Conservation (phyloP, 53 echinoderm and acorn worm species). For the Henricia sp. region DNA sequence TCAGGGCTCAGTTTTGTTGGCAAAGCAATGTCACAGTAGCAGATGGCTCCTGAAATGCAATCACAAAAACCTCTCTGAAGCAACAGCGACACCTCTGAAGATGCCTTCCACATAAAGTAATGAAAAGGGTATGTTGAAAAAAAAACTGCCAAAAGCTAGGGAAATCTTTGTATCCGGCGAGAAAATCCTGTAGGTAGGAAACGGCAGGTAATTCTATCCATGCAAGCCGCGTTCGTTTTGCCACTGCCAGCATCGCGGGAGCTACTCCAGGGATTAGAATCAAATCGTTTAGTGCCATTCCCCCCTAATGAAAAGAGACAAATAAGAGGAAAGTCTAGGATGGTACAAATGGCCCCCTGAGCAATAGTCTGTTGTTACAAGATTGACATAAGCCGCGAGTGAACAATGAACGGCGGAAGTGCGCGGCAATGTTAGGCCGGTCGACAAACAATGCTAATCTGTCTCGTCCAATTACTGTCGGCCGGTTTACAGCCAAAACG, state of each 20-base stretch:
- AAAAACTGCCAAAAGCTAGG: constrained; percentile 20
- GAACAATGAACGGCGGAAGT: constrained; percentile 27
- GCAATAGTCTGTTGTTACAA: constrained; percentile 39
- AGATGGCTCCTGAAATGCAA: no score
- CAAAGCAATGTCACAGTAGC: no score
- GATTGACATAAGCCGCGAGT: constrained; percentile 45
- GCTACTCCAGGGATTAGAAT: constrained; percentile 17
- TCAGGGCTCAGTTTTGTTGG: no score
- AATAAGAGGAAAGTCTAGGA: constrained; percentile 1
- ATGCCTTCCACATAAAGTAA: no score
- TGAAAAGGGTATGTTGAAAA: no score
- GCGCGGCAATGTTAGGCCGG: neutral
- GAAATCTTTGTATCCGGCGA: constrained; percentile 26
- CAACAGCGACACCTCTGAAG: no score
- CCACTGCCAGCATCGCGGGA: constrained; percentile 3
- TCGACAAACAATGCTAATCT: constrained; percentile 56
- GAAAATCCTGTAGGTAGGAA: constrained; percentile 1
- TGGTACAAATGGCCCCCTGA: constrained; percentile 21
- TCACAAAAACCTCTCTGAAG: no score
- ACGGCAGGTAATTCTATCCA: constrained; percentile 18
- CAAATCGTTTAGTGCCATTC: constrained; percentile 52
- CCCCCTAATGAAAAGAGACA: constrained; percentile 28
- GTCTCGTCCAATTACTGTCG: constrained; percentile 43
- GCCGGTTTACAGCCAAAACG: neutral
- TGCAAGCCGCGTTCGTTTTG: neutral